Base-by-base conservation (phyloP, 2,113 vertebrate genomes). In the Rafetus swinhoei region DNA sequence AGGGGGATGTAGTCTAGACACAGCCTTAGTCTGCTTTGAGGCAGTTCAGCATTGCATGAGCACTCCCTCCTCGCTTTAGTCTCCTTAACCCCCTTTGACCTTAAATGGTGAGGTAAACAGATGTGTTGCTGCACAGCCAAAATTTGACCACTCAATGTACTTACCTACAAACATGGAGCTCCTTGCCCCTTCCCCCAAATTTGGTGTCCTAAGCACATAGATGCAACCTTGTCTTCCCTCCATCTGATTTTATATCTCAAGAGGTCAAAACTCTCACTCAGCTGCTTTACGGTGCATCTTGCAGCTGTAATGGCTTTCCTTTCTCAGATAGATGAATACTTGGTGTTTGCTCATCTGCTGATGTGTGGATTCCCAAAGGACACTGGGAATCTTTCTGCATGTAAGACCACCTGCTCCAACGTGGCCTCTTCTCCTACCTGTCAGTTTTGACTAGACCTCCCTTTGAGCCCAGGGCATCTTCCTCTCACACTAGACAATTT, bases 31-130 rank as follows among this genome's bases (percentile, higher is more conserved):
- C 29, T 65, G 25, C 27, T 29, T 65, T 11, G 5, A 32, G 29
- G 6, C 60, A 32, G 4, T 65, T 13, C 32, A 65, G 60, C 29
- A 32, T 9, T 27, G 27, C 11, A 13, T 5, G 12, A 12, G 21
- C 14, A 19, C 21, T 7, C 21, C 59, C 12, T 4, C 4, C 27
- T 5, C 59, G 5, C 27, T 2, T 13, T 4, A 12, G 2, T 29
- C 62, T 65, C 32, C 3, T 27, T 4, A 60, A 60, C 9, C 22
- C 1, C 59, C 25, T 60, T 27, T 60, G 6, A 29, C 15, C 15
- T 32, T 27, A 2, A 65, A 65, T 32, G 32, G 62, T 65, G 29
- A n/a, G 29, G 29, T n/a, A 29, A 62, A 39, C 27, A 65, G 13
- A 32, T 15, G 14, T 65, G 14, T 65, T 65, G 13, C 62, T 65